A percentile compares a stretch with the other conserved stretches of the same genome.
These are phyloP conservation scores for Rhinoptilus africanus DNA, from an alignment of 2,113 vertebrate genomes.

Conservation along the genomic window DNA sequence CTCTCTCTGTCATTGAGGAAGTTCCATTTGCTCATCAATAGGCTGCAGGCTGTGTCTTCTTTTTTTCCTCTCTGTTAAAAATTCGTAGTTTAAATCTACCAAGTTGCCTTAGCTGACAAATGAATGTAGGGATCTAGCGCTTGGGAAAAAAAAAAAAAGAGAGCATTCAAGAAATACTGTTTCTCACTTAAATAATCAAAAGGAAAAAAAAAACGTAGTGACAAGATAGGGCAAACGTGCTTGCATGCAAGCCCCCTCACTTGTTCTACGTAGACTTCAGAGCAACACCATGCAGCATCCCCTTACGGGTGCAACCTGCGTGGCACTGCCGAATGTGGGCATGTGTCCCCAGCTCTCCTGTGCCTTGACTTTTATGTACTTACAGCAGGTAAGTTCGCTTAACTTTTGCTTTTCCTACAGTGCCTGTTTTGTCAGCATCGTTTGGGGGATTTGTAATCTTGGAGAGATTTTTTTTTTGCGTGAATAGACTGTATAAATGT, in stretches of 20 bases:
- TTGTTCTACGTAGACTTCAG: conserved; percentile 77
- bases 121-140: conserved; percentile 56
- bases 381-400: conserved; percentile 93
- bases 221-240: conserved; percentile 71
- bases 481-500: conserved; percentile 38
- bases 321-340: conserved; percentile 92
- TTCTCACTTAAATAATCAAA: conserved; percentile 46
- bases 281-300: conserved; percentile 92
- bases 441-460: conserved; percentile 1
- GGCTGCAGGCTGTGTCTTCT: conserved; percentile 66
- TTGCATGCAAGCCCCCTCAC: conserved; percentile 79
- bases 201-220: conserved; percentile 34
- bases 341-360: conserved; percentile 97
- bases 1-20: conserved; percentile 75
- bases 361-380: conserved; percentile 98
- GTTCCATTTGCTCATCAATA: conserved; percentile 75
- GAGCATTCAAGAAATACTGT: background rate
- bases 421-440: conserved; percentile 27
- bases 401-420: conserved; percentile 54
- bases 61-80: conserved; percentile 18
- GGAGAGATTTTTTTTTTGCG: conserved; percentile 25
- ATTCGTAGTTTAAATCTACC: conserved; percentile 46
- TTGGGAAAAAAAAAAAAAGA: background rate
- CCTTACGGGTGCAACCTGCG: conserved; percentile 91
- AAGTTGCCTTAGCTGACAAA: conserved; percentile 73